Evolutionary conservation across 1,140 invertebrate genomes (phyloP), one percentile per base, ranked within the genome.

Genomic region (Eciton burchellii): DNA sequence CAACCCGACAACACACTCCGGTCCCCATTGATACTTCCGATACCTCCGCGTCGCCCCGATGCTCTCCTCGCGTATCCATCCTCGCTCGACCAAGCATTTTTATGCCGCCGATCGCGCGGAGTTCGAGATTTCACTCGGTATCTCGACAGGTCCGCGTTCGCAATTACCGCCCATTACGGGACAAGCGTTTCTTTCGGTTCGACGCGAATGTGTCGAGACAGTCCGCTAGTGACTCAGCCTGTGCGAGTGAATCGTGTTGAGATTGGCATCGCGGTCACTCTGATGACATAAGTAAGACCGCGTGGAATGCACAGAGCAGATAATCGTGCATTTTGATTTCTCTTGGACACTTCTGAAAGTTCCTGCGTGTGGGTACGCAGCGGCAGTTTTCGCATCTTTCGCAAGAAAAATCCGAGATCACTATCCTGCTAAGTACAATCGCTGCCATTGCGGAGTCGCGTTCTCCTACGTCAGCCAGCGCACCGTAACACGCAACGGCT

Each of bases 1-100:
- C 59, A 87, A 83, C 45, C 47, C 21, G 29, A 47, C 41, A 8
- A 57, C 62, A 19, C 68, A 19, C 68, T 83, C 49, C 49, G 47
- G 6, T 14, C 16, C 71, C 16, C 71, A 79, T 86, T 79, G 84
- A 83, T 86, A 86, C 57, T 71, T 24, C 52, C 26, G 41, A 81
- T 60, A 81, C 43, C 68, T n/a, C 24, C 41, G 5, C 59, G 11
- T 56, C 29, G 6, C 45, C 8, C 24, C 24, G 24, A 56, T 45
- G 52, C n/a, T 56, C 68, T n/a, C 41, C 24, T 66, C 41, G 9
- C 19, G 19, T 63, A 35, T 35, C 35, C n/a, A n/a, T 35, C 35
- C 35, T 35, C 35, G 35, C 35, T 24, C 6, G 35, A 35, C 16
- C 1, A 47, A 72, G n/a, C n/a, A 68, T 57, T 70, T 79, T 79